phyloP scores from a whole-genome alignment of 2,113 vertebrate species.

The Catharus bicknelli region DNA sequence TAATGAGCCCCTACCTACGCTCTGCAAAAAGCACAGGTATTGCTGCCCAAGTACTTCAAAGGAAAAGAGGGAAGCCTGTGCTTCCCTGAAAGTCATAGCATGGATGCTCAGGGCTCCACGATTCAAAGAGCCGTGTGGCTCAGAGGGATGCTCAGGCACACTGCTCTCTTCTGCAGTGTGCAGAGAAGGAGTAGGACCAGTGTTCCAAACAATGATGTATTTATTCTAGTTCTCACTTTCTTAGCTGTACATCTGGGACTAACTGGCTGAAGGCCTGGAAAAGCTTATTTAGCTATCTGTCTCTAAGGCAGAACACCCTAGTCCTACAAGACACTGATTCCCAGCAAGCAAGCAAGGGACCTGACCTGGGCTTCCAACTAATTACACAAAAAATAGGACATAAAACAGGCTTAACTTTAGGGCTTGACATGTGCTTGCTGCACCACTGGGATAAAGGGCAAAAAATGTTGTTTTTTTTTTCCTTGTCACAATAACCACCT shows the following conservation, averaged over 20 bases:
- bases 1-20: not conserved
- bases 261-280: not conserved
- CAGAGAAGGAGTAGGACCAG: not conserved
- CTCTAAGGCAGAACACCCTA: not conserved
- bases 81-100: rapidly evolving
- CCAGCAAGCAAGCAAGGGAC: not conserved
- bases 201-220: not conserved
- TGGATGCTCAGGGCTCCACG: rapidly evolving
- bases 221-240: not conserved
- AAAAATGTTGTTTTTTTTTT: not conserved
- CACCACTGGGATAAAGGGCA: not conserved
- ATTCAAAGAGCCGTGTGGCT: rapidly evolving
- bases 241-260: not conserved
- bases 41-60: not conserved
- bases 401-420: not conserved
- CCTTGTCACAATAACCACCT: not conserved
- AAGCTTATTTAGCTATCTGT: not conserved
- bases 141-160: not conserved
- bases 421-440: not conserved
- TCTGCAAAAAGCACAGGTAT: not conserved
- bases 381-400: not conserved
- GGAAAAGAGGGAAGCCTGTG: not conserved
- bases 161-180: rapidly evolving
- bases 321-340: not conserved
- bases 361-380: not conserved